Base-by-base conservation (phyloP, 2,888 invertebrate genomes). In the Chrysolina oricalcia region DNA sequence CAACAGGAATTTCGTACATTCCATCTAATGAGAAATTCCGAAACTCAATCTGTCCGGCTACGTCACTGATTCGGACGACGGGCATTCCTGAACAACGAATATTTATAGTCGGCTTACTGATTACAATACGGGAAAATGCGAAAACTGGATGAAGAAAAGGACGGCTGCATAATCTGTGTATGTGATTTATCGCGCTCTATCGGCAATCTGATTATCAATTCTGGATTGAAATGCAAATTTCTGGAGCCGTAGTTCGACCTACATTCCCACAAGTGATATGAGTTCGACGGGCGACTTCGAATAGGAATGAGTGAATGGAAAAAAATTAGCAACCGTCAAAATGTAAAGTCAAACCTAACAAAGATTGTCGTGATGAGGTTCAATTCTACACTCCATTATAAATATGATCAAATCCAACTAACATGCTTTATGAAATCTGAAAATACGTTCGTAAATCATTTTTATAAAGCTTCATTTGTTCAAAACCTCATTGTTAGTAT, bases 101-200 rank as follows among this genome's bases (percentile, higher is more conserved):
- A 75, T 76, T 74, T 76, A 78, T 76, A 50, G 69, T 68, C 35
- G 46, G 70, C 19, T 62, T 74, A 73, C 75, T 78, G 75, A 78
- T 78, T 76, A 70, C 53, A 65, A 68, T 71, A 73, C 72, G 66
- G 72, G 73, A 70, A 68, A 75, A 71, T 73, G 53, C 63, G 69
- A 73, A 71, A 72, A 67, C 78, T 72, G 69, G 64, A 75, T 75
- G 69, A 78, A 69, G 75, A 72, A 75, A 74, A 62, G 73, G 50
- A 77, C 23, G 75, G 68, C 68, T 77, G 65, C 65, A 72, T 75
- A 75, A 75, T 77, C 70, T 75, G 68, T 73, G 72, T 65, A 67
- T 71, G 70, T 75, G 75, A 78, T 78, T 78, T 78, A 75, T 73
- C 43, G 50, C 43, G 23, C 63, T 50, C 63, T 46, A 74, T 74